A percentile compares a stretch with the other conserved stretches of the same genome.
phyloP scores from a whole-genome alignment of 2,113 vertebrate genomes.

The Bambusicola thoracicus region DNA sequence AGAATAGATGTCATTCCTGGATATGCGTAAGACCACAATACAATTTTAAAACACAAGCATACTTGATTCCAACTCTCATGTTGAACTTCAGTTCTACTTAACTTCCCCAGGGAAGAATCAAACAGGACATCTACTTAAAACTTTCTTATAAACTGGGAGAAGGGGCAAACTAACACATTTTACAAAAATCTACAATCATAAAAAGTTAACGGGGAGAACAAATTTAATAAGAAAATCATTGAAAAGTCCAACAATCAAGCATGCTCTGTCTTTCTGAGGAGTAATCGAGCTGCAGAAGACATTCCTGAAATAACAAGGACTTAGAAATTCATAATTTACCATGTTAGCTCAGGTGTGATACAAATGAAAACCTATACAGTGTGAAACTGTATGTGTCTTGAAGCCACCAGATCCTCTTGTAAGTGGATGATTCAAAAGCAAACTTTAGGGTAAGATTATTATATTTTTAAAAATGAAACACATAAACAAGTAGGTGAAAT shows the following conservation, averaged over 20 bases:
- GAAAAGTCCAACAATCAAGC: not conserved
- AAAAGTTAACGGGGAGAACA: not conserved
- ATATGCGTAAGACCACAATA: not conserved
- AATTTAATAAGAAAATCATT: not conserved
- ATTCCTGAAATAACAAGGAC: not conserved
- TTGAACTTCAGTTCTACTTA: not conserved
- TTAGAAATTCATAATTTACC: not conserved
- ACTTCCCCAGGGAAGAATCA: not conserved
- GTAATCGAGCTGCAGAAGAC: not conserved
- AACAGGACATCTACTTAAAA: not conserved
- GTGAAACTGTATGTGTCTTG: not conserved
- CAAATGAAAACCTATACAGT: not conserved
- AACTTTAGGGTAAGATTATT: not conserved
- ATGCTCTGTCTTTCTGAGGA: not conserved
- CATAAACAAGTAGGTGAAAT: not conserved
- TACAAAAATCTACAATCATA: not conserved
- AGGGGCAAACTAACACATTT: not conserved
- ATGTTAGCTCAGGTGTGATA: not conserved
- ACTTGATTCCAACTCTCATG: not conserved
- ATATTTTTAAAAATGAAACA: not conserved
- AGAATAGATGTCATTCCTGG: not conserved
- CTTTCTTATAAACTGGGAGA: not conserved
- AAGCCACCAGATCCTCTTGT: not conserved
- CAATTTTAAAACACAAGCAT: not conserved
- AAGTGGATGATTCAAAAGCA: not conserved